Evolutionary conservation across 2,888 invertebrate genomes (phyloP).

Genomic region (Philaethria dido): DNA sequence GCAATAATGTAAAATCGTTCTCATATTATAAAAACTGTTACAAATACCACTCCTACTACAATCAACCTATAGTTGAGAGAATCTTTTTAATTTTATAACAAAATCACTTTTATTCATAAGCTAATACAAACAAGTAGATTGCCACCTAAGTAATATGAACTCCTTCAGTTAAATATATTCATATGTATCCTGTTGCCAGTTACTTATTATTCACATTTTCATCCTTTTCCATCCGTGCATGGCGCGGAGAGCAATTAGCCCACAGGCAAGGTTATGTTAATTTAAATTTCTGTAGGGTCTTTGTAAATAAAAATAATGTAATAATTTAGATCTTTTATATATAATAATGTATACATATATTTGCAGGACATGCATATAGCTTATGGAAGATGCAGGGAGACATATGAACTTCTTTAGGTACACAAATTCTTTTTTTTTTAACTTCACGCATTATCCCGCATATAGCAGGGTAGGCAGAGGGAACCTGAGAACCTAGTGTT

Average conservation of each 20-base stretch:
- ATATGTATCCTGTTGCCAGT: slow-evolving; percentile 3
- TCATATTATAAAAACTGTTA: too few species aligned
- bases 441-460: too few species aligned
- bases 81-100: neutral
- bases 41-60: too few species aligned
- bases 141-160: neutral
- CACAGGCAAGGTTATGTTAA: slow-evolving; percentile 18
- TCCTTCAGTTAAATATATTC: slow-evolving; percentile 3
- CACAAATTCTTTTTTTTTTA: too few species aligned
- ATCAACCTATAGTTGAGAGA: neutral
- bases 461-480: too few species aligned
- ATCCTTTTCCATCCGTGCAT: slow-evolving; percentile 9
- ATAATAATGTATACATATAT: neutral
- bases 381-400: too few species aligned
- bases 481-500: too few species aligned
- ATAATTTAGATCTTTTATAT: neutral
- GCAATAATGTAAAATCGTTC: too few species aligned
- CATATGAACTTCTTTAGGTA: too few species aligned
- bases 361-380: neutral
- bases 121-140: neutral
- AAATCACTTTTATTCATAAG: neutral
- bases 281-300: slow-evolving; percentile 18
- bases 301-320: slow-evolving; percentile 15
- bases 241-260: slow-evolving; percentile 21
- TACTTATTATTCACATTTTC: slow-evolving; percentile 22